Percentiles rank a stretch among this genome's conserved stretches.
phyloP scores from a whole-genome alignment of 1,140 invertebrate species.

The Melanaphis sacchari region DNA sequence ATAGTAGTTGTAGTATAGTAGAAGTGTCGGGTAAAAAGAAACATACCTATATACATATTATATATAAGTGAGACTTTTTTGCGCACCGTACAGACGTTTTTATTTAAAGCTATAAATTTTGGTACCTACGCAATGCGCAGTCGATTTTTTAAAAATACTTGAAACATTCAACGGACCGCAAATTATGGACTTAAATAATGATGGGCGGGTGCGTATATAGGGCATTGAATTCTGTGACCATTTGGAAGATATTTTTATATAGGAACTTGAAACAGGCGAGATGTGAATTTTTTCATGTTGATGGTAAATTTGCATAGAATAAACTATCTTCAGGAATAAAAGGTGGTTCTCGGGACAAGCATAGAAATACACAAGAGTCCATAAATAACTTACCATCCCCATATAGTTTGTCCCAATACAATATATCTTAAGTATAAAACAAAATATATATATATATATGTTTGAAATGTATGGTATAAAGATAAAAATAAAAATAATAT shows the following conservation, averaged over 20 bases:
- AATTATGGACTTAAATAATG: not conserved
- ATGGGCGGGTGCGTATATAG: not conserved
- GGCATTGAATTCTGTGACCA: not conserved
- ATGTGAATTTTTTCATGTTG: not conserved
- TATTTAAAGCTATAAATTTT: not conserved
- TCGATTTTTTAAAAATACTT: not conserved
- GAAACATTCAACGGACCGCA: not conserved
- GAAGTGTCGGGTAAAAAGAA: not conserved
- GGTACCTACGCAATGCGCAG: not conserved
- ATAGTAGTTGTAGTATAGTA: not conserved
- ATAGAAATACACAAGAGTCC: too few relatives aligned
- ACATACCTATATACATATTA: not conserved
- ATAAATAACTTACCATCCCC: not conserved
- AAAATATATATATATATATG: not conserved
- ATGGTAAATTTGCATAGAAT: conserved; percentile 26
- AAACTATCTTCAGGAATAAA: not conserved
- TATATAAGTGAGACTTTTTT: not conserved
- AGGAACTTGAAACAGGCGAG: not conserved
- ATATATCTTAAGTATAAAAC: not conserved
- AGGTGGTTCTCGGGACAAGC: not conserved
- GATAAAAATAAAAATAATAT: not conserved
- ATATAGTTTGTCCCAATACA: not conserved
- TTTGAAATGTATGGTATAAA: not conserved
- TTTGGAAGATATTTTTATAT: not conserved
- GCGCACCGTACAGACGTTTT: not conserved